Evolutionary conservation across 1,140 invertebrate genomes (phyloP).

Genomic region (Capitella teleta): DNA sequence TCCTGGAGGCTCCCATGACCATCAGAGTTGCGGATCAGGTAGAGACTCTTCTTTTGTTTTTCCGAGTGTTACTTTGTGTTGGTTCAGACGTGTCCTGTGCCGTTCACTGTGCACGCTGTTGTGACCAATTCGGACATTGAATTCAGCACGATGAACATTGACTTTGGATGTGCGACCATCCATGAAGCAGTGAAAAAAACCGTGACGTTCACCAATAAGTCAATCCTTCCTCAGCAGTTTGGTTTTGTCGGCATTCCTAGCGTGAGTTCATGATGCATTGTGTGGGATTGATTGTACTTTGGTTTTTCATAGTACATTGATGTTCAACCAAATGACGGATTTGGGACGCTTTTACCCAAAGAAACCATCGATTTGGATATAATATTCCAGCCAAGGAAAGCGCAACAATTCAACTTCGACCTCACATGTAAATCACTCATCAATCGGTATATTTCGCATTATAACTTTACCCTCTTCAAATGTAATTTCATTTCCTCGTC

Average conservation of each 20-base stretch:
- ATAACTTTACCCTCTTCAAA: background rate
- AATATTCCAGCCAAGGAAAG: conserved; percentile 38
- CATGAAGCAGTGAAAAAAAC: conserved; percentile 31
- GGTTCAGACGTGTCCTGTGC: conserved; percentile 21
- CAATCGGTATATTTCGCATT: conserved; percentile 28
- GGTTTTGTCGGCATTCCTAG: conserved; percentile 40
- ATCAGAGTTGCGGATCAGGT: conserved; percentile 41
- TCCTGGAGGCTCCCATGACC: conserved; percentile 37
- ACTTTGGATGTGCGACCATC: conserved; percentile 40
- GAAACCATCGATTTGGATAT: conserved; percentile 38
- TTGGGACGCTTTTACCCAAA: conserved; percentile 38
- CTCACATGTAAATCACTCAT: conserved; percentile 37
- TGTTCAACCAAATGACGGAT: conserved; percentile 42
- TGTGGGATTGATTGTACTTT: no score
- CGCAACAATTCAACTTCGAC: conserved; percentile 37
- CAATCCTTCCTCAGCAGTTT: conserved; percentile 40
- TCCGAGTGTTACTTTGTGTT: background rate
- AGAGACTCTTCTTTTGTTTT: background rate
- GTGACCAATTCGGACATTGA: conserved; percentile 39
- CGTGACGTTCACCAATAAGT: conserved; percentile 36
- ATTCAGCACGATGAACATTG: conserved; percentile 32
- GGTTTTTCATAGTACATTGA: conserved; percentile 31
- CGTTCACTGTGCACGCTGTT: conserved; percentile 38
- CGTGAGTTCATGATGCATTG: no score
- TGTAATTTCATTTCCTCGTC: conserved; percentile 9